Conservation (phyloP, 2,113 vertebrate genomes). For the Coturnix japonica region DNA sequence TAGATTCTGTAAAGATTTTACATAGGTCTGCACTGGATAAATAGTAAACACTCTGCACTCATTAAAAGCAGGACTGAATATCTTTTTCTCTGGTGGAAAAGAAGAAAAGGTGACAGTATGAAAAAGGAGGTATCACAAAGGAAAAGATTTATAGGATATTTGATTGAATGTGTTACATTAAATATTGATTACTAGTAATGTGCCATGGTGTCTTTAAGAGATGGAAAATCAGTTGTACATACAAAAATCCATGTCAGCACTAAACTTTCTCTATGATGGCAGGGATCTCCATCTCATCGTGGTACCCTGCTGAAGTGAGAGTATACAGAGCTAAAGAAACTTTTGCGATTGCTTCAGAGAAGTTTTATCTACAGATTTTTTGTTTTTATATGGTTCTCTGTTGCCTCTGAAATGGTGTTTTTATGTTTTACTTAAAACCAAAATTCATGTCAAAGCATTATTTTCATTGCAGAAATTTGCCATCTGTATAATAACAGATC, state of each 20-base stretch:
- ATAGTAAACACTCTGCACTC: neutral
- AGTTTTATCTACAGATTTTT: neutral
- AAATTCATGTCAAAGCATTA: neutral
- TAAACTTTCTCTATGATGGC: neutral
- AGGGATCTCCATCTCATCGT: neutral
- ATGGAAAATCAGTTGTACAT: neutral
- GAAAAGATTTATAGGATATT: neutral
- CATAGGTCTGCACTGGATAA: neutral
- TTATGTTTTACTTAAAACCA: neutral
- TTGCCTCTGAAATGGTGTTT: neutral
- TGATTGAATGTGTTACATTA: neutral
- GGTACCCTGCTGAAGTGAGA: neutral
- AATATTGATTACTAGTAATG: slow-evolving; percentile 5
- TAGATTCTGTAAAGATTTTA: neutral
- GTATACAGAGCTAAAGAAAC: neutral
- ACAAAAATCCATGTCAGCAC: neutral
- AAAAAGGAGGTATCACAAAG: neutral
- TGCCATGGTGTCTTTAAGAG: neutral
- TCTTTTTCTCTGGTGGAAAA: neutral
- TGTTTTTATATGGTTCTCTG: neutral
- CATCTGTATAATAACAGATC: neutral
- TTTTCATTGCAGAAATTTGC: neutral
- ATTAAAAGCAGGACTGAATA: neutral
- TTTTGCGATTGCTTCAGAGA: neutral
- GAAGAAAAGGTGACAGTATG: neutral